Percentiles rank a stretch among this genome's conserved stretches.
Evolutionary conservation across 2,797 vertebrate species (phyloP).

Genomic region (Gastrophryne carolinensis): DNA sequence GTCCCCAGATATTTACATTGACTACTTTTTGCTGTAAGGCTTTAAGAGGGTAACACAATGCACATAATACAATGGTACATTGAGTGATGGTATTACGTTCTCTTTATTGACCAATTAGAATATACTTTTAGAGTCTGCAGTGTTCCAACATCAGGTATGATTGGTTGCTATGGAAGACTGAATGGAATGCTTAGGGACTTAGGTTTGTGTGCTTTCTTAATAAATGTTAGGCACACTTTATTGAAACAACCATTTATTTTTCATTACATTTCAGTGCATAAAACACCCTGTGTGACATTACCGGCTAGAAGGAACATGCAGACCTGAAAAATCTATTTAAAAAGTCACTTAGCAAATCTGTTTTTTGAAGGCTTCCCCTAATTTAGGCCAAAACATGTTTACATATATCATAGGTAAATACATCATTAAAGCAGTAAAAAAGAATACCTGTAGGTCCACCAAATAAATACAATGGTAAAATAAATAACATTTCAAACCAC

Average conservation of each 20-base stretch:
- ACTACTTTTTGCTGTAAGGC: neutral
- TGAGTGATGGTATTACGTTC: neutral
- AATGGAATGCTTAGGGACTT: no score
- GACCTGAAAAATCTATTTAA: no score
- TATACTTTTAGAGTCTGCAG: no score
- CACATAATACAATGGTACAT: neutral
- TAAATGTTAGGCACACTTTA: no score
- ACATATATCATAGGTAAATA: slow-evolving; percentile 7
- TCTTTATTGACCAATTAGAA: neutral
- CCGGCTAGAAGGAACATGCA: no score
- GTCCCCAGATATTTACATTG: slow-evolving; percentile 18
- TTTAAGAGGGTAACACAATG: neutral
- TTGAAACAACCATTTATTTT: no score
- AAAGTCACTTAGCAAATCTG: no score
- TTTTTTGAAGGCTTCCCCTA: no score
- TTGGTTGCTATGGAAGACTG: neutral
- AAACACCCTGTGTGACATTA: no score
- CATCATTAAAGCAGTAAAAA: slow-evolving; percentile 18
- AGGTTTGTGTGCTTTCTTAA: no score
- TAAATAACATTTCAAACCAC: slow-evolving; percentile 48
- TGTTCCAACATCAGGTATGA: neutral
- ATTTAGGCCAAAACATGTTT: no score
- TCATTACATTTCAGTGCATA: no score
- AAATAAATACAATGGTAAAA: slow-evolving; percentile 48
- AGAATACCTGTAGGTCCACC: slow-evolving; percentile 17